Evolutionary conservation across 2,113 vertebrate species (phyloP).

Genomic region (Aegithalos caudatus): DNA sequence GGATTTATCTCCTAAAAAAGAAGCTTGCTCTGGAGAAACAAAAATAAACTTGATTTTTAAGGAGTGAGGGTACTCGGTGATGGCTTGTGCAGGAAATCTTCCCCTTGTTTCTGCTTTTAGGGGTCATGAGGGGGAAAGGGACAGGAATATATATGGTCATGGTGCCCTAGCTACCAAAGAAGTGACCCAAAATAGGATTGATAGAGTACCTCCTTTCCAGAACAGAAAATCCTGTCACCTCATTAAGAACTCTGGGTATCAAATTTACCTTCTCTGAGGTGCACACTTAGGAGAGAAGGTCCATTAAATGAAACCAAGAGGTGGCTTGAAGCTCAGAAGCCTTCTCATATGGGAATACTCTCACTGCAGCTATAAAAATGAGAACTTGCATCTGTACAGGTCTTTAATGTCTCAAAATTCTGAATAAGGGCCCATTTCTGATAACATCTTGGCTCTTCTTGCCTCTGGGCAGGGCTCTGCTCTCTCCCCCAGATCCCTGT

Average conservation of each 20-base stretch:
- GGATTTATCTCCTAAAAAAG: background rate
- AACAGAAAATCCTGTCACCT: background rate
- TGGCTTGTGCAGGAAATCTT: background rate
- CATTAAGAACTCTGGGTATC: background rate
- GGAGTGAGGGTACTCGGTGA: background rate
- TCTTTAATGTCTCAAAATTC: background rate
- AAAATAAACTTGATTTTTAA: background rate
- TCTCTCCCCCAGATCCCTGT: too few species aligned
- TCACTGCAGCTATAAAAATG: background rate
- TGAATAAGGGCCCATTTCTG: background rate
- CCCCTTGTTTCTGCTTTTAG: background rate
- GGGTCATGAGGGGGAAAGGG: background rate
- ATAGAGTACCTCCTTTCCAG: background rate
- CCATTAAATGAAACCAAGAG: background rate
- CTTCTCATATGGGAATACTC: background rate
- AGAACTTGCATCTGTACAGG: background rate
- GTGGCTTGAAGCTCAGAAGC: background rate
- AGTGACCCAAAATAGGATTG: background rate
- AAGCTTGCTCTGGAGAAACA: background rate
- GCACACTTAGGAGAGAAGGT: background rate
- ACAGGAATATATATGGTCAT: background rate
- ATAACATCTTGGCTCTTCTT: background rate
- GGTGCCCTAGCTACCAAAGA: background rate
- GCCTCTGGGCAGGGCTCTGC: fast-evolving
- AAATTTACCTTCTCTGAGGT: background rate